phyloP scores from a whole-genome alignment of 35 echinoderm and acorn worm species.

The Diadema setosum region DNA sequence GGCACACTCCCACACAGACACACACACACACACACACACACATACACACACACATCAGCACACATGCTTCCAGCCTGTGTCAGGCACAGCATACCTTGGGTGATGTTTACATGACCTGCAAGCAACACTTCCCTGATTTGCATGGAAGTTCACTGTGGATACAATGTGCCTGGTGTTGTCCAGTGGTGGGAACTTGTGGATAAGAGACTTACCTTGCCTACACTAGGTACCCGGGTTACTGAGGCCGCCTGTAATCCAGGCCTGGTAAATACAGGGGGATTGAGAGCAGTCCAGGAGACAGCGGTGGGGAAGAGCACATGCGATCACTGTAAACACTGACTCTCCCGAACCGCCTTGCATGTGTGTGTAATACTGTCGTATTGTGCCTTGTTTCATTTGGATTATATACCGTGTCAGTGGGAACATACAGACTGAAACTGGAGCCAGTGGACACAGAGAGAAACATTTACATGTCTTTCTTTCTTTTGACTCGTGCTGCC shows the following conservation, averaged over 20 bases:
- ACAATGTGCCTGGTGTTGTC: background rate
- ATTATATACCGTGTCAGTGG: background rate
- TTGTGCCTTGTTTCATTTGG: background rate
- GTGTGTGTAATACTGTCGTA: no score
- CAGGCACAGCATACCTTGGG: background rate
- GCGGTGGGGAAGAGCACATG: no score
- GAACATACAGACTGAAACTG: background rate
- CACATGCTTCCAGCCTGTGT: background rate
- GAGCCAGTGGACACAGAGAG: background rate
- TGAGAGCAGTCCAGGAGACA: no score
- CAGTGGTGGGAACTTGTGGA: background rate
- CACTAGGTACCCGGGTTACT: no score
- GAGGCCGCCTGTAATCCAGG: no score
- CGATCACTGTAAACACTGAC: no score
- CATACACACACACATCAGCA: background rate
- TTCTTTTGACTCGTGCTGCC: background rate
- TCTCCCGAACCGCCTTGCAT: no score
- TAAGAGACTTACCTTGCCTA: no score
- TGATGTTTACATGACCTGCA: conserved; percentile 29
- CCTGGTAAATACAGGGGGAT: no score
- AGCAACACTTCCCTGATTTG: conserved; percentile 18
- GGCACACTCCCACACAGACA: background rate
- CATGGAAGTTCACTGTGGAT: background rate
- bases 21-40: background rate
- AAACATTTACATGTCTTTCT: background rate